Conservation (phyloP, 92 coral and sea anemone species). For the Zoanthus sansibaricus region DNA sequence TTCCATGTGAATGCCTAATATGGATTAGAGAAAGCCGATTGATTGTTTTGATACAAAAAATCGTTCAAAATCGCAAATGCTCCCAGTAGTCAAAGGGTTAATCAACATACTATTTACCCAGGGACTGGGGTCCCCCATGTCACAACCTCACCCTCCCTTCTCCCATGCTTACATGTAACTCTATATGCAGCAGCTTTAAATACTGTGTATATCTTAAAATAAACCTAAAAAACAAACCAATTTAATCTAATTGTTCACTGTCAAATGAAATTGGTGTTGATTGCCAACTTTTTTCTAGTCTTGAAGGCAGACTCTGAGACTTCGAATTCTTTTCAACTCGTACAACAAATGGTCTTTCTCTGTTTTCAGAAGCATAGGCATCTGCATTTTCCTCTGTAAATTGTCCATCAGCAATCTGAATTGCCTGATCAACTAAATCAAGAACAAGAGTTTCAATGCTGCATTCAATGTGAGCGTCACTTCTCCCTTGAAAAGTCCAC, state of each 20-base stretch:
- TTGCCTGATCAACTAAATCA: conserved; percentile 69
- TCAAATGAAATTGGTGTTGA: conserved; percentile 17
- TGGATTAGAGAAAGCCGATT: no score
- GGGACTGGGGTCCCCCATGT: no score
- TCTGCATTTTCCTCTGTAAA: conserved; percentile 35
- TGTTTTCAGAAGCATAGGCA: conserved; percentile 64
- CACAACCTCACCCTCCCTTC: no score
- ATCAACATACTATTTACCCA: no score
- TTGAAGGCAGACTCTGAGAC: neutral
- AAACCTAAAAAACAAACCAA: neutral
- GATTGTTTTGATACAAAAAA: no score
- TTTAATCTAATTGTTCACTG: neutral
- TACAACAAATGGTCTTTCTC: conserved; percentile 59
- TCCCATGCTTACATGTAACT: no score
- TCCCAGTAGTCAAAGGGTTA: no score
- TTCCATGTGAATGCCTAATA: no score
- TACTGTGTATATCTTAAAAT: no score
- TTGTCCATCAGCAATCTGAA: conserved; percentile 67
- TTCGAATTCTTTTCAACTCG: conserved; percentile 24
- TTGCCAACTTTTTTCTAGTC: neutral
- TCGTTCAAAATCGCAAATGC: no score
- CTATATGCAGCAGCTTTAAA: no score
- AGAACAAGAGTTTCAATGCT: conserved; percentile 68
- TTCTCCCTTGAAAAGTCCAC: conserved; percentile 62
- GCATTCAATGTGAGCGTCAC: conserved; percentile 67